Conservation (phyloP, 2,113 vertebrate species). For the Ceuthmochares aereus region DNA sequence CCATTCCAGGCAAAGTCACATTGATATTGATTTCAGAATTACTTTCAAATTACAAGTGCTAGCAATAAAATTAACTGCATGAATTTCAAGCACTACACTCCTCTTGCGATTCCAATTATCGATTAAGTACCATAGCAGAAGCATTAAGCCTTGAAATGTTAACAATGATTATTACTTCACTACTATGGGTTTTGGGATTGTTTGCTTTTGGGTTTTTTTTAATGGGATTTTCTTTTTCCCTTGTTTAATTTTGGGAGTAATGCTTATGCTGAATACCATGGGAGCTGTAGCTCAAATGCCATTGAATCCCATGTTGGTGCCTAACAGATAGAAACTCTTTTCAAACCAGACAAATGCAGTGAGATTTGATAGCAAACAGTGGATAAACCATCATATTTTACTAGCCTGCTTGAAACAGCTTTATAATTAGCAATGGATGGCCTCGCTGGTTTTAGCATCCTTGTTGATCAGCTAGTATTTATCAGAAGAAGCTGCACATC, state of each 20-base stretch:
- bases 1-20: not conserved
- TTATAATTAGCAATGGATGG: not conserved
- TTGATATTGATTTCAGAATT: conserved; percentile 59
- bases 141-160: conserved; percentile 22
- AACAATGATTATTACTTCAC: not conserved
- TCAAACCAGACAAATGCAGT: not conserved
- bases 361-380: not conserved
- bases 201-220: too few relatives aligned
- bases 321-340: not conserved
- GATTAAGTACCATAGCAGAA: conserved; percentile 45
- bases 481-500: not conserved
- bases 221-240: not conserved
- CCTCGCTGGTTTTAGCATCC: not conserved
- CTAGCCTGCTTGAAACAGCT: not conserved
- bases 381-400: not conserved
- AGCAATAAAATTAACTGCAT: conserved; percentile 63
- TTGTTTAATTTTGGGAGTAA: not conserved
- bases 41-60: conserved; percentile 62
- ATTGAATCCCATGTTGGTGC: not conserved
- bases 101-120: conserved; percentile 55
- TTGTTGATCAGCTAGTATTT: not conserved
- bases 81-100: conserved; percentile 49
- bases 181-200: not conserved
- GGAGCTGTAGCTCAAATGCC: not conserved
- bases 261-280: not conserved